A percentile compares a stretch with the other conserved stretches of the same genome.
Conservation (phyloP, 2,797 vertebrate species). For the Phataginus tetradactyla region DNA sequence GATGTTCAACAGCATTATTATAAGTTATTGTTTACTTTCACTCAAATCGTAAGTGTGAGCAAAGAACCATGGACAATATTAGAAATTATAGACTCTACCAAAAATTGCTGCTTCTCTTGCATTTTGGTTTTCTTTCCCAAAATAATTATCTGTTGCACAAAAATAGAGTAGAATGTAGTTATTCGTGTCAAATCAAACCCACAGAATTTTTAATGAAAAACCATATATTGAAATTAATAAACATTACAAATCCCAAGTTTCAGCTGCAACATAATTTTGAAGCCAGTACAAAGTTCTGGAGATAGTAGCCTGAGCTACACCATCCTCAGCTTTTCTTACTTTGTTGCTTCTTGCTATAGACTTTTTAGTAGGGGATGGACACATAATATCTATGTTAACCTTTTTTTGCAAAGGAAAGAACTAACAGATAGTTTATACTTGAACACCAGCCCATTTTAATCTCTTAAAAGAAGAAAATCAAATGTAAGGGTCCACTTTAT, state of each 20-base stretch:
- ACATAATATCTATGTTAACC: background rate
- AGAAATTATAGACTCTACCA: constrained; percentile 47
- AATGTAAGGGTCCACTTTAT: background rate
- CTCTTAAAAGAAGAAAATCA: background rate
- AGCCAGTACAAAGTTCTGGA: background rate
- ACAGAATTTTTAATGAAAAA: constrained; percentile 40
- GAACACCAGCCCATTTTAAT: background rate
- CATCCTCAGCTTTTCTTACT: background rate
- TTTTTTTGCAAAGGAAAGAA: background rate
- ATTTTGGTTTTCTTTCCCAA: constrained; percentile 21
- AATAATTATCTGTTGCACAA: constrained; percentile 52
- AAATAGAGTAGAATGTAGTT: constrained; percentile 32
- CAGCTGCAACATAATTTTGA: background rate
- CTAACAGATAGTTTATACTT: background rate
- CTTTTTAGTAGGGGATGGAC: background rate
- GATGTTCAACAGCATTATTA: background rate
- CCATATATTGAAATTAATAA: constrained; percentile 28
- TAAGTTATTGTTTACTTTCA: constrained; percentile 50
- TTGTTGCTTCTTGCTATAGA: background rate
- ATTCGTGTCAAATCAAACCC: constrained; percentile 47
- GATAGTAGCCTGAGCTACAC: background rate
- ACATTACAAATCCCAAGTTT: constrained; percentile 3
- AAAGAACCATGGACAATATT: background rate
- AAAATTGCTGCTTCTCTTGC: constrained; percentile 45
- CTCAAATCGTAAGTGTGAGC: constrained; percentile 54